phyloP scores from a whole-genome alignment of 2,797 vertebrate genomes.

The Masticophis lateralis region DNA sequence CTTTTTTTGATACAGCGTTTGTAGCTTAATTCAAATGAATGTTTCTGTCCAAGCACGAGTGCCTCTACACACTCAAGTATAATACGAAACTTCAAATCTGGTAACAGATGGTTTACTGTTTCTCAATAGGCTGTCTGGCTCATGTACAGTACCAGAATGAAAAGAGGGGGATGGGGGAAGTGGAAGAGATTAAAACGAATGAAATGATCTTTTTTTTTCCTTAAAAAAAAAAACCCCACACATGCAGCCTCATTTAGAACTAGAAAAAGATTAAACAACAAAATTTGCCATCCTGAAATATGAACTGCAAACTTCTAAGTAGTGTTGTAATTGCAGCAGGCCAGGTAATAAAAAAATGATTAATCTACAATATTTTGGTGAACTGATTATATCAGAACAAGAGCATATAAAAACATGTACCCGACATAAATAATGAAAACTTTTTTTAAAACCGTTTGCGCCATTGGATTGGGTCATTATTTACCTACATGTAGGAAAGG shows the following conservation, averaged over 20 bases:
- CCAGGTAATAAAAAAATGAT: constrained; percentile 33
- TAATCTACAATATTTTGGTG: constrained; percentile 18
- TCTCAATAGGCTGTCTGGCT: constrained; percentile 87
- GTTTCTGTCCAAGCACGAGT: constrained; percentile 95
- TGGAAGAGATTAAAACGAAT: constrained; percentile 45
- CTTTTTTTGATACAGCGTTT: constrained; percentile 77
- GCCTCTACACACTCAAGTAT: constrained; percentile 88
- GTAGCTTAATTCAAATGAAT: constrained; percentile 92
- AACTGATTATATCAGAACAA: constrained; percentile 45
- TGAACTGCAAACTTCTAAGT: constrained; percentile 31
- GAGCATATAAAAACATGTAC: constrained; percentile 44
- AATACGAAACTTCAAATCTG: constrained; percentile 92
- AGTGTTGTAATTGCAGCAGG: constrained; percentile 34
- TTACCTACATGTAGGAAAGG: constrained; percentile 55
- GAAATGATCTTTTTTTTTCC: constrained; percentile 49
- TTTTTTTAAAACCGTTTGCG: not conserved
- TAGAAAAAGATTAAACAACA: constrained; percentile 51
- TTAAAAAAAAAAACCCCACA: constrained; percentile 45
- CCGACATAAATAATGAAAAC: constrained; percentile 21
- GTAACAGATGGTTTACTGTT: constrained; percentile 96
- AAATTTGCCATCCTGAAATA: constrained; percentile 12
- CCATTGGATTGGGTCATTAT: constrained; percentile 46
- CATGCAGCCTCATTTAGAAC: constrained; percentile 48
- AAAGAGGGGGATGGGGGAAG: constrained; percentile 29
- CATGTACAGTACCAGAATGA: constrained; percentile 69